Conservation (phyloP, 2,797 vertebrate genomes). For the Dryobates pubescens region DNA sequence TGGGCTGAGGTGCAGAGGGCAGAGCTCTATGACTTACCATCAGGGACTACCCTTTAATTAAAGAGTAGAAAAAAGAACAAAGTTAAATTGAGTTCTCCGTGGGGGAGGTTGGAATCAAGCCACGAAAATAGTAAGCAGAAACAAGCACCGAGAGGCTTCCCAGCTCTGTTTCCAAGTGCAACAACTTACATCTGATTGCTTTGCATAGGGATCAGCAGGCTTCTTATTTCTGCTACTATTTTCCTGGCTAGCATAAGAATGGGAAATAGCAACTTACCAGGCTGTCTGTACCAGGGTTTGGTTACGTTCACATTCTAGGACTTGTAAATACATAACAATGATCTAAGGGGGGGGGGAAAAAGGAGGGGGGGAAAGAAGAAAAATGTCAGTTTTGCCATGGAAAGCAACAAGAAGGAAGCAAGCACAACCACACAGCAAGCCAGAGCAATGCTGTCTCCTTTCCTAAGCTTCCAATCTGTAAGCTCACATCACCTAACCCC, state of each 20-base stretch:
- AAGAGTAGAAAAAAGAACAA: constrained; percentile 99
- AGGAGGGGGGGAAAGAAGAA: background rate
- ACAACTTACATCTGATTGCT: constrained; percentile 75
- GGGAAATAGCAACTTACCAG: constrained; percentile 89
- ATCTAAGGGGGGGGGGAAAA: constrained; percentile 80
- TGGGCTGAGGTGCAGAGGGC: constrained; percentile 99
- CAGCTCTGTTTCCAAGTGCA: background rate
- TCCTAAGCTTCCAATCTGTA: background rate
- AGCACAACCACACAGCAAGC: background rate
- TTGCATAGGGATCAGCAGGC: constrained; percentile 75
- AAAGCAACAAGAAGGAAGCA: background rate
- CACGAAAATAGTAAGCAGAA: constrained; percentile 88
- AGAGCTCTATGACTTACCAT: constrained; percentile 99
- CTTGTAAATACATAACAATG: constrained; percentile 99
- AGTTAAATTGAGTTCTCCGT: constrained; percentile 98
- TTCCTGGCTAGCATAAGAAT: constrained; percentile 78
- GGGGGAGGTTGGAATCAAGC: constrained; percentile 75
- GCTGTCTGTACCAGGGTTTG: constrained; percentile 98
- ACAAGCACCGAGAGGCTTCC: constrained; percentile 69
- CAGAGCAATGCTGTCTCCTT: background rate
- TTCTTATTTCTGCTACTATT: constrained; percentile 87
- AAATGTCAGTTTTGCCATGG: background rate
- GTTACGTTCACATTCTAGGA: constrained; percentile 98
- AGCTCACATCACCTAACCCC: rapidly evolving
- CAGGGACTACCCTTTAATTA: constrained; percentile 99